Evolutionary conservation across 2,797 vertebrate genomes (phyloP), one percentile per base, ranked within the genome.

Genomic region (Trachops cirrhosus): DNA sequence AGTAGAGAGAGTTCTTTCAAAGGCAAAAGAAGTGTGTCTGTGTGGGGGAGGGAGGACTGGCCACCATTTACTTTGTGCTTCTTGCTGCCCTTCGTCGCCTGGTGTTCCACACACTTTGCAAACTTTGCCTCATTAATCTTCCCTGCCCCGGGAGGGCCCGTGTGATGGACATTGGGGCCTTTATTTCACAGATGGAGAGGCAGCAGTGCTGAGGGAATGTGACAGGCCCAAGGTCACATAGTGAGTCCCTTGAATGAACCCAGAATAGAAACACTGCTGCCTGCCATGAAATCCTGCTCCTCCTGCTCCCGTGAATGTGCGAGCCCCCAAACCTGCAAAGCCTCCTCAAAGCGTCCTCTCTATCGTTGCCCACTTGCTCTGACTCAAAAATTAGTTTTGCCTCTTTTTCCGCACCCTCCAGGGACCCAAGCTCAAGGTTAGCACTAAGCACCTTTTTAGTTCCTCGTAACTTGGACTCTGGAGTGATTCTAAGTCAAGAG

Each of bases 71-170:
- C 93, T 86, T n/a, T 52, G 29, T 86, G 73, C 68, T 67, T 54
- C 91, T 57, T 41, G 67, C 64, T 93, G 95, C 83, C 93, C 96
- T 96, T 79, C 14, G 1, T 93, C 6, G n/a, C 92, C 84, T 46
- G 91, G 93, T 73, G 37, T 92, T 87, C 82, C 29, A 46, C 44
- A 89, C 48, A 75, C 91, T 95, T 93, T 91, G 84, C 59, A 87
- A 67, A 96, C 92, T 95, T 96, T 0, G 12, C 84, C 93, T 97
- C 97, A 97, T 97, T 97, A 97, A 97, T 98, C 96, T 97, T 96
- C 73, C 75, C 93, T 6, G 7, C 89, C 80, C 95, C 0, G 0
- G 96, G 96, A 95, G 94, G 94, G 79, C 88, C 59, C 32, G 26
- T 62, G 94, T 95, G 90, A 78, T 1, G 41, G 93, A 91, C 92